Evolutionary conservation across 2,797 vertebrate genomes (phyloP).

Genomic region (Anguilla pacifica): DNA sequence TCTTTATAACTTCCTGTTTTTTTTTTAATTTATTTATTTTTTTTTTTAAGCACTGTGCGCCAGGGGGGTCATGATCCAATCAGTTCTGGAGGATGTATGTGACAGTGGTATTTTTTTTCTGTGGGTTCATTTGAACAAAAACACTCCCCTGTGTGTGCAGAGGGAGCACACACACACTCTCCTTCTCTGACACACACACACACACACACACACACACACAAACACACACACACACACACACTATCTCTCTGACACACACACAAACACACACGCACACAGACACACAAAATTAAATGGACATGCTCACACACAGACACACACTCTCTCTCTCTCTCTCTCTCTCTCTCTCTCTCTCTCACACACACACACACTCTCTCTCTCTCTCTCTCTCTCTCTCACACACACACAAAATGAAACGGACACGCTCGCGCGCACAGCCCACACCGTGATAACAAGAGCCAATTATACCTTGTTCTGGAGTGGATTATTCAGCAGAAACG

Average conservation of each 20-base stretch:
- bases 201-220: slow-evolving; percentile 10
- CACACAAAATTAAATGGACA: slow-evolving; percentile 20
- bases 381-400: too few relatives aligned
- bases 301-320: not conserved
- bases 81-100: too few relatives aligned
- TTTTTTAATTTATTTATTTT: too few relatives aligned
- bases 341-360: too few relatives aligned
- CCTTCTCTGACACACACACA: not conserved
- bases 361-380: not conserved
- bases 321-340: too few relatives aligned
- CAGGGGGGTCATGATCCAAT: too few relatives aligned
- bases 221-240: too few relatives aligned
- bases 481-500: not conserved
- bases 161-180: not conserved
- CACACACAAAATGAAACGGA: not conserved
- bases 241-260: too few relatives aligned
- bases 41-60: not conserved
- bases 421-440: slow-evolving; percentile 12
- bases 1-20: not conserved
- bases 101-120: too few relatives aligned
- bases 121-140: too few relatives aligned
- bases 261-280: slow-evolving; percentile 14
- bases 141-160: not conserved
- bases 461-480: not conserved
- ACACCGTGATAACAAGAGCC: not conserved